phyloP scores from a whole-genome alignment of 2,888 invertebrate species.

The Blera fallax region DNA sequence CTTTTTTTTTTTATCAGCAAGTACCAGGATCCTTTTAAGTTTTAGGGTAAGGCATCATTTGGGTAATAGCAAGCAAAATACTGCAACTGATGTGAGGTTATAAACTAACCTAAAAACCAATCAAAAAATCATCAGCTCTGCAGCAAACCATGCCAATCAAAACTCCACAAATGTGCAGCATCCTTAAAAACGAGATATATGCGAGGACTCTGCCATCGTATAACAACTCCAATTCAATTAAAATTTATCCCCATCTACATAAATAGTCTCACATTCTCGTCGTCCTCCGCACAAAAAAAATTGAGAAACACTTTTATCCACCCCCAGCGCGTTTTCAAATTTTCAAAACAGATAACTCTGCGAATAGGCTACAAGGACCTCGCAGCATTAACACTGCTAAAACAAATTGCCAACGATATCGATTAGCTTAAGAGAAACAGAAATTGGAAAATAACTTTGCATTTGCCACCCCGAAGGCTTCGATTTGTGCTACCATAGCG shows the following conservation, averaged over 20 bases:
- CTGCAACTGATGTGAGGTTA: too few relatives aligned
- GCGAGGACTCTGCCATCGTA: too few relatives aligned
- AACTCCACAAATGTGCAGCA: too few relatives aligned
- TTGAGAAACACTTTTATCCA: conserved; percentile 3
- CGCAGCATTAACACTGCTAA: conserved; percentile 24
- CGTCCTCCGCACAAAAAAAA: neutral
- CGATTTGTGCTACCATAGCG: conserved; percentile 4
- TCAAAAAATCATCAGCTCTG: too few relatives aligned
- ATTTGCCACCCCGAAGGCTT: neutral
- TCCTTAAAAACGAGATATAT: too few relatives aligned
- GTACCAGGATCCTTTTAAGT: too few relatives aligned
- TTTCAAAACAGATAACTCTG: conserved; percentile 19
- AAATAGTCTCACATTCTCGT: neutral
- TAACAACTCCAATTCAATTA: conserved; percentile 7
- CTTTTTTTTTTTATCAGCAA: too few relatives aligned
- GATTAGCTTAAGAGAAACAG: conserved; percentile 43
- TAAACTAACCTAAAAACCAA: too few relatives aligned
- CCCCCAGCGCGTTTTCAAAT: neutral
- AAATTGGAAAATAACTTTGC: conserved; percentile 37
- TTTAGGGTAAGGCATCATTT: too few relatives aligned
- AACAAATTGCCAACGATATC: conserved; percentile 53
- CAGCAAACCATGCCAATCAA: too few relatives aligned
- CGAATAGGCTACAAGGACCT: neutral
- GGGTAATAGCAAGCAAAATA: too few relatives aligned
- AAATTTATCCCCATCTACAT: neutral